Conservation (phyloP, 1,140 invertebrate species). For the Aphelenchoides besseyi region DNA sequence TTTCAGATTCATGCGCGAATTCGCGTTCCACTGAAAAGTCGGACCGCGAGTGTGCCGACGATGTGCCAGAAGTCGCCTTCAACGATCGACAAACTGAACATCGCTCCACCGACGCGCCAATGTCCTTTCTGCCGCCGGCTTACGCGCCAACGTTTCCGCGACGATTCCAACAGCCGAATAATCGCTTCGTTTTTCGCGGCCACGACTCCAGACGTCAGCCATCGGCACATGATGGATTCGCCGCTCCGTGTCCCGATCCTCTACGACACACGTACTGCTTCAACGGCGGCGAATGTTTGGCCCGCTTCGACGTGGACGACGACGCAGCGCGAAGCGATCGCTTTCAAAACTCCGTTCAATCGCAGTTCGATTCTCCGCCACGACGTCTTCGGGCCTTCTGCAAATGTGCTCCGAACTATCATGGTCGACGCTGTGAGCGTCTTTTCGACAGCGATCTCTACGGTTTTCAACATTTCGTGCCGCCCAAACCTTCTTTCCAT, state of each 20-base stretch:
- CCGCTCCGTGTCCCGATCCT: slow-evolving; percentile 24
- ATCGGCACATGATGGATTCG: not conserved
- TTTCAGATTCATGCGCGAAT: not conserved
- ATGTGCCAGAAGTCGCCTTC: not conserved
- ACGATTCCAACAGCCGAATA: not conserved
- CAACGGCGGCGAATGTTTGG: slow-evolving; percentile 29
- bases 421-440: slow-evolving; percentile 35
- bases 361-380: not conserved
- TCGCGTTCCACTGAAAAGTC: not conserved
- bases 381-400: not conserved
- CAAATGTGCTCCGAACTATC: slow-evolving; percentile 25
- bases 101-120: not conserved
- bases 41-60: not conserved
- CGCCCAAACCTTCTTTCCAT: not conserved
- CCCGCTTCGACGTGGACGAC: not conserved
- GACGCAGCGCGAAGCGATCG: not conserved
- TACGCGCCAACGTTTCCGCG: not conserved
- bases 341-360: not conserved
- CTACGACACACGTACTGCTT: slow-evolving; percentile 32
- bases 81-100: not conserved
- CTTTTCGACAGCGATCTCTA: slow-evolving; percentile 33
- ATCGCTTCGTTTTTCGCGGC: not conserved
- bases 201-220: not conserved
- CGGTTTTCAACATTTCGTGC: slow-evolving; percentile 13
- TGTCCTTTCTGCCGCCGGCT: not conserved